Percentiles rank a stretch among this genome's conserved stretches.
phyloP scores from a whole-genome alignment of 2,797 vertebrate species.

The Mormyrops boulengeri region DNA sequence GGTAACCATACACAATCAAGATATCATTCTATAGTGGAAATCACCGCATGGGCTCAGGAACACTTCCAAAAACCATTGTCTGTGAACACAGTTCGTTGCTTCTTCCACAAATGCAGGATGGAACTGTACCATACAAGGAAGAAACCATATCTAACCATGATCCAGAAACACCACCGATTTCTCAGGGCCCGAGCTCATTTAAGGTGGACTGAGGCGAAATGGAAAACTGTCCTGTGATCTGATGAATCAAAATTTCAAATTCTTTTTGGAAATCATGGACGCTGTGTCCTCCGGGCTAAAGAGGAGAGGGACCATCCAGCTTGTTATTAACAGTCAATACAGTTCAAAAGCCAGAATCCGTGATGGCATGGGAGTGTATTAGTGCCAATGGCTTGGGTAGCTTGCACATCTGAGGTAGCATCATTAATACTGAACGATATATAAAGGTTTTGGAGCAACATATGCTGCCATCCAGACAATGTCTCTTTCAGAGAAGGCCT shows the following conservation, averaged over 20 bases:
- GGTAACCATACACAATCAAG: neutral
- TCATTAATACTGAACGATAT: neutral
- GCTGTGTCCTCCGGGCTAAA: neutral
- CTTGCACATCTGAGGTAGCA: neutral
- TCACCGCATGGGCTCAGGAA: neutral
- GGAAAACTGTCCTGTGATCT: neutral
- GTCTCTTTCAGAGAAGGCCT: neutral
- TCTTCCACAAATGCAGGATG: neutral
- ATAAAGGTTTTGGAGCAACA: neutral
- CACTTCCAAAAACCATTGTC: neutral
- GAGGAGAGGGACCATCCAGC: neutral
- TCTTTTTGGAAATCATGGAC: neutral
- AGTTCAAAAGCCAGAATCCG: neutral
- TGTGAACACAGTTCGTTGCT: neutral
- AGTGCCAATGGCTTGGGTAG: neutral
- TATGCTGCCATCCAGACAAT: neutral
- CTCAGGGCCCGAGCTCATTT: neutral
- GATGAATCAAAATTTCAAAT: neutral
- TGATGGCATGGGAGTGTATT: neutral
- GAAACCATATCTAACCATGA: neutral
- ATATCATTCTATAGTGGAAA: neutral
- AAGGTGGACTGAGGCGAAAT: neutral
- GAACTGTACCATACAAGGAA: neutral
- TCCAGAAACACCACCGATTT: neutral
- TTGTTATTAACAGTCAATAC: neutral